phyloP scores from a whole-genome alignment of 1,140 invertebrate species.

The Trachymyrmex septentrionalis region DNA sequence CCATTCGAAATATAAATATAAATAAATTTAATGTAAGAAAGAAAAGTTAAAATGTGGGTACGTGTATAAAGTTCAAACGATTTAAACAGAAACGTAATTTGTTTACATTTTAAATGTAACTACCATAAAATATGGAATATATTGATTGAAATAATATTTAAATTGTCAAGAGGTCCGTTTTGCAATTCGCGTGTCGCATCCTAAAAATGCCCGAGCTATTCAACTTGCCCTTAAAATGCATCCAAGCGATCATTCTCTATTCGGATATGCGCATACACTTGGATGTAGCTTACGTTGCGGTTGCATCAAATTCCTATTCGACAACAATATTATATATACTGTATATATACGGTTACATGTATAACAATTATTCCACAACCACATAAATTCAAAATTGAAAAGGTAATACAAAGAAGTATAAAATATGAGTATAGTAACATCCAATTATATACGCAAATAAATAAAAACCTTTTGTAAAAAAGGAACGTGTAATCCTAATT shows the following conservation, averaged over 20 bases:
- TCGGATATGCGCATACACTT: conserved; percentile 1
- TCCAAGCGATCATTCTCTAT: conserved; percentile 31
- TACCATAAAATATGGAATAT: conserved; percentile 11
- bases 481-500: not conserved
- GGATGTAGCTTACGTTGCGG: conserved; percentile 11
- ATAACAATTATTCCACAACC: conserved; percentile 24
- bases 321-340: not conserved
- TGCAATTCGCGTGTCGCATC: conserved; percentile 35
- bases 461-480: not conserved
- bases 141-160: conserved; percentile 31
- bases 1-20: not conserved
- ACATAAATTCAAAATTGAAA: not conserved
- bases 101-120: conserved; percentile 15
- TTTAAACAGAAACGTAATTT: not conserved
- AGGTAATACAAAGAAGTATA: not conserved
- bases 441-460: not conserved
- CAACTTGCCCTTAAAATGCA: conserved; percentile 20
- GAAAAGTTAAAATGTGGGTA: not conserved
- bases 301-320: conserved; percentile 35
- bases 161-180: conserved; percentile 40
- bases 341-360: conserved; percentile 4
- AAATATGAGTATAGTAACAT: not conserved
- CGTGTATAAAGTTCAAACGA: not conserved
- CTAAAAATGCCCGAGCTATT: conserved; percentile 32
- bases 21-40: conserved; percentile 2